A percentile compares a stretch with the other conserved stretches of the same genome.
Conservation (phyloP, 1,140 invertebrate species). For the Cepaea nemoralis region DNA sequence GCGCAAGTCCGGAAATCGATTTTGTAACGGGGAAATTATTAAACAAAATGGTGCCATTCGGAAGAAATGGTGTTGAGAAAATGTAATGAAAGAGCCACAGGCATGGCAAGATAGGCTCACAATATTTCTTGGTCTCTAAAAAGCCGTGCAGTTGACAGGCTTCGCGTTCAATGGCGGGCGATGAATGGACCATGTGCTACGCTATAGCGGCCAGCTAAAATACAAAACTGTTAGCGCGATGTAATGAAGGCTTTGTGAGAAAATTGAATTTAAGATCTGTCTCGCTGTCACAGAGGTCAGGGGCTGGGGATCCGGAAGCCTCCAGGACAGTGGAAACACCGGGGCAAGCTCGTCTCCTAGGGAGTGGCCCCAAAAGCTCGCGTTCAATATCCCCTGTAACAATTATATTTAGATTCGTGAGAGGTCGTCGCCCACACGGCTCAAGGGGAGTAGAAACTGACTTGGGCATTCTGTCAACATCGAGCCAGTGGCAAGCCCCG, state of each 20-base stretch:
- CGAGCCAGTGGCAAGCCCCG: background rate
- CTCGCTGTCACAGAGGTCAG: background rate
- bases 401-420: background rate
- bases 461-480: background rate
- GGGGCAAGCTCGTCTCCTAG: background rate
- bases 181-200: background rate
- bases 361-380: background rate
- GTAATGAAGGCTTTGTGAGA: slow-evolving; percentile 26
- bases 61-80: background rate
- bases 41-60: background rate
- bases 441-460: background rate
- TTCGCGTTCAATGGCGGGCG: background rate
- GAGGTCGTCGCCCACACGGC: background rate
- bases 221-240: background rate
- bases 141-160: background rate
- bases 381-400: background rate
- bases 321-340: background rate
- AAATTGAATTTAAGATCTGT: slow-evolving; percentile 31
- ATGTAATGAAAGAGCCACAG: background rate
- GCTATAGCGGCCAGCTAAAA: background rate
- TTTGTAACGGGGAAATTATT: no score
- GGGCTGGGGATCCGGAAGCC: background rate
- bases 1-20: no score
- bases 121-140: background rate
- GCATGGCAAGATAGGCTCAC: no score